Base-by-base conservation (phyloP, 2,113 vertebrate species). In the Redunca redunca region DNA sequence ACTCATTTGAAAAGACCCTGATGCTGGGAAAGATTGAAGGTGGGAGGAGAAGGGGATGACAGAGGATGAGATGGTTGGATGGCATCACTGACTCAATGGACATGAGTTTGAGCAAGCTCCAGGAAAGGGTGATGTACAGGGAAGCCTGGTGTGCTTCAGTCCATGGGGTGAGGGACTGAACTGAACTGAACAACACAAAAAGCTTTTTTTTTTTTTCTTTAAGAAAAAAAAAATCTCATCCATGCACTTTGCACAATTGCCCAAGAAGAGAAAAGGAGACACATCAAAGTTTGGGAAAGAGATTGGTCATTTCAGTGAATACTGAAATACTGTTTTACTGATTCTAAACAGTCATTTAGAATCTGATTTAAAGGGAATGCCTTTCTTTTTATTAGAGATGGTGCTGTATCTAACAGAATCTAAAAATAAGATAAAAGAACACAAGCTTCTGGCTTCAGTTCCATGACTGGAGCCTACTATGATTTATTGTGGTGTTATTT, bases 241-340 rank as follows among this genome's bases (percentile, higher is more conserved):
- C n/a, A 13, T 6, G 40, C 67, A n/a, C 48, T 67, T 64, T 19
- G 7, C 80, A 55, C 50, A 77, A 85, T 46, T 78, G 33, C 21
- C 26, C 81, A 60, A 25, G 46, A 82, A 93, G 80, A 95, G 95
- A 55, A 98, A 96, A 88, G 3, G 48, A 95, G 93, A 1, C 13
- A 14, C 86, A 16, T 62, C 4, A 50, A 50, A 83, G 17, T 48
- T 94, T 94, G 93, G 95, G 93, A 95, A 82, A 90, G 93, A 90
- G 82, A 10, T 77, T 1, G 14, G 16, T 52, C 86, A 23, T 26
- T 21, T 92, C 30, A 13, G 9, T 91, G 90, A 82, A 93, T 50
- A 86, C 40, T 8, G 0, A 62, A 62, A 62, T 62, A 74, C 43
- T 7, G 0, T 88, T 92, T 91, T 90, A 58, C 60, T 74, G 23